phyloP scores from a whole-genome alignment of 2,888 invertebrate genomes.

The Drosophila paucipuncta region DNA sequence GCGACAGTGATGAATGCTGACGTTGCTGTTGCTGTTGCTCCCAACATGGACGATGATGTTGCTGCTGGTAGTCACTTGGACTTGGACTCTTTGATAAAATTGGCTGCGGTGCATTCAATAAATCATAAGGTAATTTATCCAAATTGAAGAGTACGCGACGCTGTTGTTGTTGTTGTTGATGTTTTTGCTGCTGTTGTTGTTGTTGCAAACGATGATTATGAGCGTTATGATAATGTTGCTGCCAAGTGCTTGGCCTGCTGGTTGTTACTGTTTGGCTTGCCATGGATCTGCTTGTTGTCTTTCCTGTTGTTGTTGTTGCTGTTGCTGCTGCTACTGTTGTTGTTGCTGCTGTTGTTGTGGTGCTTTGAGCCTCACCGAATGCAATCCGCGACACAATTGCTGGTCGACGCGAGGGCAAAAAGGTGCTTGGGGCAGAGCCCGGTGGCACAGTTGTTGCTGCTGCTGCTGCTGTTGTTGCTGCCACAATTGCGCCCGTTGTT shows the following conservation, averaged over 20 bases:
- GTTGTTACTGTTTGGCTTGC: constrained; percentile 28
- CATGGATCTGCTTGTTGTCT: constrained; percentile 26
- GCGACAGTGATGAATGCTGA: constrained; percentile 84
- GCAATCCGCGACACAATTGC: constrained; percentile 83
- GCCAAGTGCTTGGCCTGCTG: constrained; percentile 64
- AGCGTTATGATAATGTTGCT: constrained; percentile 63
- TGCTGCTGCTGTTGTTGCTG: constrained; percentile 15
- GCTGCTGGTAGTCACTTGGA: constrained; percentile 63
- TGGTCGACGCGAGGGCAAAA: constrained; percentile 76
- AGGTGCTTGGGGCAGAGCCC: constrained; percentile 59
- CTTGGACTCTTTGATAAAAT: constrained; percentile 70
- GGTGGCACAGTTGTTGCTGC: constrained; percentile 53
- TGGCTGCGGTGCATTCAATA: constrained; percentile 84
- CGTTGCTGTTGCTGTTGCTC: constrained; percentile 54
- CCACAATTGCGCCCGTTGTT: constrained; percentile 14
- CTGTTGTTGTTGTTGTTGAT: constrained; percentile 60
- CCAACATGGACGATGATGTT: constrained; percentile 34
- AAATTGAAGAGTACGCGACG: constrained; percentile 85
- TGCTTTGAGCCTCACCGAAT: constrained; percentile 80
- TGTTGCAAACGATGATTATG: constrained; percentile 60
- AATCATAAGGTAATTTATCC: constrained; percentile 85
- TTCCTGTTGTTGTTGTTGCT: constrained; percentile 39
- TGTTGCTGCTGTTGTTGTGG: constrained; percentile 32
- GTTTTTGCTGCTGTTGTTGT: constrained; percentile 54
- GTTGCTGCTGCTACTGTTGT: constrained; percentile 10